Percentiles rank a stretch among this genome's conserved stretches.
These are phyloP conservation scores for Euzophera pinguis DNA, from an alignment of 2,888 invertebrate species.

Conservation along the genomic window DNA sequence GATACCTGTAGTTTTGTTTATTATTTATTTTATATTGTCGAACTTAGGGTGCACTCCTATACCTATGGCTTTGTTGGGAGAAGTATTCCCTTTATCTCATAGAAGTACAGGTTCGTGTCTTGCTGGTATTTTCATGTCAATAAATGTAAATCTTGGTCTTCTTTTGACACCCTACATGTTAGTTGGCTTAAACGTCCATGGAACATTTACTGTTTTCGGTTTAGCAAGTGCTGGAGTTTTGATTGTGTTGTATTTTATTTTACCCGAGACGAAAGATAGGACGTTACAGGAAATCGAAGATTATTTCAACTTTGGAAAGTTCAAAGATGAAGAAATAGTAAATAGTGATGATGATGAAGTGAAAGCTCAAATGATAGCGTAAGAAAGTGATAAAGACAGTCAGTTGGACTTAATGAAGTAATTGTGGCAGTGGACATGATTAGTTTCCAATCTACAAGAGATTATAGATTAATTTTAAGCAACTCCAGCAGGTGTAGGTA, in stretches of 20 bases:
- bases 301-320: slow-evolving; percentile 37
- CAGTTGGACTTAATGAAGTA: no score
- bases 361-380: slow-evolving; percentile 16
- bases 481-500: no score
- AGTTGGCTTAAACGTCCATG: slow-evolving; percentile 38
- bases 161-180: slow-evolving; percentile 39
- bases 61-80: slow-evolving; percentile 41
- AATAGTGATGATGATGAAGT: slow-evolving; percentile 30
- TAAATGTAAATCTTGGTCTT: slow-evolving; percentile 32
- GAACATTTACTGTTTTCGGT: slow-evolving; percentile 51
- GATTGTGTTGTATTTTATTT: slow-evolving; percentile 28
- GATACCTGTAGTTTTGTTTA: slow-evolving; percentile 33
- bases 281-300: slow-evolving; percentile 39
- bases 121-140: slow-evolving; percentile 35
- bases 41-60: slow-evolving; percentile 49
- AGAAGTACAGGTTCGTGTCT: slow-evolving; percentile 36
- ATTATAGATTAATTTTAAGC: no score
- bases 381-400: neutral
- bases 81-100: slow-evolving; percentile 42
- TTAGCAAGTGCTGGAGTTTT: slow-evolving; percentile 27
- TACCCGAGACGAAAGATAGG: slow-evolving; percentile 39
- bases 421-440: no score
- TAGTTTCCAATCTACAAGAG: no score
- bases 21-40: slow-evolving; percentile 37
- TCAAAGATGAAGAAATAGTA: slow-evolving; percentile 17